Evolutionary conservation across 92 coral and sea anemone genomes (phyloP).

Genomic region (Epizoanthus ramosus): DNA sequence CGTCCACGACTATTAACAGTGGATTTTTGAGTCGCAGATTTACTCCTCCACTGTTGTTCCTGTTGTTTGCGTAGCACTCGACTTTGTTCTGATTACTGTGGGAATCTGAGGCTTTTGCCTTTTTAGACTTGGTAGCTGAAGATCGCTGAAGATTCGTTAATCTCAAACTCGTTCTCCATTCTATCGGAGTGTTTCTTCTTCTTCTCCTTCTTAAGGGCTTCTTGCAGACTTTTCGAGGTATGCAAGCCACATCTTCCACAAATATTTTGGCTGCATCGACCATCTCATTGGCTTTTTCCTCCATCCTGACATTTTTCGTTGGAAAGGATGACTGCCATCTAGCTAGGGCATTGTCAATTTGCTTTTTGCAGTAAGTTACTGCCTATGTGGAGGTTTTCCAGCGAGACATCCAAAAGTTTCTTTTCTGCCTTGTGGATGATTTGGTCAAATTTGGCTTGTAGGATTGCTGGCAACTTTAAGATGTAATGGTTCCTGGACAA

Average conservation of each 20-base stretch:
- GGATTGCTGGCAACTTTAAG: conserved; percentile 33
- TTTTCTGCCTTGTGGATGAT: conserved; percentile 32
- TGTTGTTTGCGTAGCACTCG: too few species aligned
- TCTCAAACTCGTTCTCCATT: conserved; percentile 35
- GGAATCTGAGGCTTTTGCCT: too few species aligned
- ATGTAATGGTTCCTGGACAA: conserved; percentile 3
- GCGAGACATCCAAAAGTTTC: conserved; percentile 24
- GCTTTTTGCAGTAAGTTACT: not conserved
- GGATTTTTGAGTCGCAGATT: not conserved
- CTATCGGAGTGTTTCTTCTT: conserved; percentile 5
- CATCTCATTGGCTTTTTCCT: too few species aligned
- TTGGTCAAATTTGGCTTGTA: conserved; percentile 52
- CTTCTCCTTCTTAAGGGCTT: conserved; percentile 38
- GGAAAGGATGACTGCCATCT: conserved; percentile 18
- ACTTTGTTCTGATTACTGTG: too few species aligned
- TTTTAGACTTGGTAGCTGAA: too few species aligned
- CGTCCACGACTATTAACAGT: not conserved
- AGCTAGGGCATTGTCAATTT: not conserved
- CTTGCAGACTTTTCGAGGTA: too few species aligned
- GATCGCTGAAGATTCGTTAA: conserved; percentile 44
- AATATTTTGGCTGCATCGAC: too few species aligned
- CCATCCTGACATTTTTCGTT: not conserved
- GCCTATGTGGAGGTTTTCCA: conserved; percentile 16
- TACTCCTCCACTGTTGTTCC: not conserved
- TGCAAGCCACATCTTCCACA: too few species aligned